phyloP scores from a whole-genome alignment of 2,113 vertebrate genomes.

The Chaetorhynchus papuensis region DNA sequence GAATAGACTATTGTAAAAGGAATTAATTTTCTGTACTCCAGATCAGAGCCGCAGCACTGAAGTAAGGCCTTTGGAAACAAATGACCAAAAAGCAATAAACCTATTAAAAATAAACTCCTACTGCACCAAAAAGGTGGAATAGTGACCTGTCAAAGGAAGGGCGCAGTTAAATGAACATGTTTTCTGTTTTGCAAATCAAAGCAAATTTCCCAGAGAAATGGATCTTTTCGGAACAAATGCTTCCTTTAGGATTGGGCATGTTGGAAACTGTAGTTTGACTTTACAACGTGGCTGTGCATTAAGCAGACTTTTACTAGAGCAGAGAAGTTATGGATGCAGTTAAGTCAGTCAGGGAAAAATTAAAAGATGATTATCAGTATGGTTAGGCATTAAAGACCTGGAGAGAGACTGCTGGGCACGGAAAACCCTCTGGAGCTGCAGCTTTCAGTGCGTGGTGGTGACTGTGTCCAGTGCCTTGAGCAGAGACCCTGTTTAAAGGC shows the following conservation, averaged over 20 bases:
- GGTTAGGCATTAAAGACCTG: not conserved
- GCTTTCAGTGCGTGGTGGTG: rapidly evolving
- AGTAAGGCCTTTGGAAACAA: not conserved
- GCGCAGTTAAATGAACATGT: not conserved
- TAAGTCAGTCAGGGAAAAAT: constrained; percentile 24
- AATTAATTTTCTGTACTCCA: constrained; percentile 32
- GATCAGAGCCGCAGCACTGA: not conserved
- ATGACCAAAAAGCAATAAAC: constrained; percentile 8
- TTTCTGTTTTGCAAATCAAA: constrained; percentile 5
- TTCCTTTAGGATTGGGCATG: not conserved
- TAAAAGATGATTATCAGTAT: not conserved
- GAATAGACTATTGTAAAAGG: constrained; percentile 15
- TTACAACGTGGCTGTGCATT: not conserved
- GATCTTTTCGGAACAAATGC: not conserved
- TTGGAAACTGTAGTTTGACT: not conserved
- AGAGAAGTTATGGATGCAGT: not conserved
- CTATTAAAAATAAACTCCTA: constrained; percentile 39
- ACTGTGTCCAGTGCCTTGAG: rapidly evolving
- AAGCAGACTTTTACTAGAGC: not conserved
- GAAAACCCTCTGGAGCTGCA: not conserved
- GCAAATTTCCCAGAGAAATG: not conserved
- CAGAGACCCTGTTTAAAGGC: not conserved
- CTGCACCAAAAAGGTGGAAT: not conserved
- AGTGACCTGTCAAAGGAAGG: not conserved
- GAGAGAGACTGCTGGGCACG: not conserved